A percentile compares a stretch with the other conserved stretches of the same genome.
Conservation (phyloP, 2,113 vertebrate genomes). For the Gambusia affinis region DNA sequence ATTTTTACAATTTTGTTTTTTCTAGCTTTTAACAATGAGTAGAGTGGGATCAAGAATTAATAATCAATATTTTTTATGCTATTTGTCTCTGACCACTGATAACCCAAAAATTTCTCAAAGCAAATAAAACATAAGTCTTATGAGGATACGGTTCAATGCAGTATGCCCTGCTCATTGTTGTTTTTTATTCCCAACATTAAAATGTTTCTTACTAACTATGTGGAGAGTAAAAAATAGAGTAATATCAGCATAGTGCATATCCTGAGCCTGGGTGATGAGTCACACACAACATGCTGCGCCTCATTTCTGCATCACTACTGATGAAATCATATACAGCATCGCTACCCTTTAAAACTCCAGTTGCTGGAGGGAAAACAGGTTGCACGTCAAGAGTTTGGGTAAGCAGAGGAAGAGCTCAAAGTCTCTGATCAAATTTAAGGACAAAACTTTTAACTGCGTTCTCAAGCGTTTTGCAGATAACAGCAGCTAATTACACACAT, state of each 20-base stretch:
- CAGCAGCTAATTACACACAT: conserved; percentile 27
- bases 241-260: not conserved
- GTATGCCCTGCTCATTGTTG: no score
- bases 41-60: not conserved
- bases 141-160: no score
- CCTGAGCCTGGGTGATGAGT: conserved; percentile 42
- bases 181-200: not conserved
- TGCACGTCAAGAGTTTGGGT: conserved; percentile 18
- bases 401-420: conserved; percentile 2
- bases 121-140: no score
- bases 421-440: conserved; percentile 3
- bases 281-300: conserved; percentile 5
- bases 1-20: not conserved
- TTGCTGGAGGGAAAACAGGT: conserved; percentile 11
- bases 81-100: no score
- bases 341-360: conserved; percentile 20
- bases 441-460: conserved; percentile 21
- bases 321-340: conserved; percentile 10
- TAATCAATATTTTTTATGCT: no score
- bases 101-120: no score
- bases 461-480: conserved; percentile 26
- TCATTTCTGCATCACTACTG: conserved; percentile 13
- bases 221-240: not conserved
- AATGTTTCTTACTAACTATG: not conserved
- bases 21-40: not conserved